Conservation (phyloP, 2,113 vertebrate species). For the Ageneiosus marmoratus region DNA sequence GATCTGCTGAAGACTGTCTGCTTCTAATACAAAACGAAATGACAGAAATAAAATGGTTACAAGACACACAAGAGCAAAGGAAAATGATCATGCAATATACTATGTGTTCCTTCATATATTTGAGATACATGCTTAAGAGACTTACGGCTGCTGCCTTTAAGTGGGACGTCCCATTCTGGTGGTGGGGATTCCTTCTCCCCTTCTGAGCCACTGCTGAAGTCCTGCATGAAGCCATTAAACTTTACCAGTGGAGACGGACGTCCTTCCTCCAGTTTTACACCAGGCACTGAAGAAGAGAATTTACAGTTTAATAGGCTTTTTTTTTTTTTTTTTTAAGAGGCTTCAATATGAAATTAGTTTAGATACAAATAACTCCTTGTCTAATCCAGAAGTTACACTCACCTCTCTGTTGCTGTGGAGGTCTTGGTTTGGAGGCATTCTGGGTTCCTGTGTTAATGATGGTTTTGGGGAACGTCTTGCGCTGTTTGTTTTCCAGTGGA, state of each 20-base stretch:
- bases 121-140: background rate
- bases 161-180: conserved; percentile 93
- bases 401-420: conserved; percentile 70
- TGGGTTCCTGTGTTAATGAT: conserved; percentile 76
- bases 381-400: conserved; percentile 35
- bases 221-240: conserved; percentile 78
- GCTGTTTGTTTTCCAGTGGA: conserved; percentile 87
- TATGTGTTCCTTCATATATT: background rate
- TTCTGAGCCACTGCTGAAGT: conserved; percentile 94
- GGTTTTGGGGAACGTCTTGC: conserved; percentile 86
- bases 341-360: conserved; percentile 29
- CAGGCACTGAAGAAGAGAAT: conserved; percentile 35
- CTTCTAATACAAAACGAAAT: conserved; percentile 68
- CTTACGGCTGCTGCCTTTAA: conserved; percentile 85
- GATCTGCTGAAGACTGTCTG: conserved; percentile 94
- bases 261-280: conserved; percentile 78
- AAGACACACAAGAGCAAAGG: background rate
- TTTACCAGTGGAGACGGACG: conserved; percentile 82
- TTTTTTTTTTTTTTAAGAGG: conserved; percentile 50
- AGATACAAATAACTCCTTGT: background rate
- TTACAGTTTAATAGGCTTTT: background rate
- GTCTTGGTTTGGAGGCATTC: conserved; percentile 81
- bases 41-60: conserved; percentile 14
- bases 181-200: conserved; percentile 93
- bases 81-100: background rate